Evolutionary conservation across 1,140 invertebrate species (phyloP), one percentile per base, ranked within the genome.

Genomic region (Temnothorax curvispinosus): DNA sequence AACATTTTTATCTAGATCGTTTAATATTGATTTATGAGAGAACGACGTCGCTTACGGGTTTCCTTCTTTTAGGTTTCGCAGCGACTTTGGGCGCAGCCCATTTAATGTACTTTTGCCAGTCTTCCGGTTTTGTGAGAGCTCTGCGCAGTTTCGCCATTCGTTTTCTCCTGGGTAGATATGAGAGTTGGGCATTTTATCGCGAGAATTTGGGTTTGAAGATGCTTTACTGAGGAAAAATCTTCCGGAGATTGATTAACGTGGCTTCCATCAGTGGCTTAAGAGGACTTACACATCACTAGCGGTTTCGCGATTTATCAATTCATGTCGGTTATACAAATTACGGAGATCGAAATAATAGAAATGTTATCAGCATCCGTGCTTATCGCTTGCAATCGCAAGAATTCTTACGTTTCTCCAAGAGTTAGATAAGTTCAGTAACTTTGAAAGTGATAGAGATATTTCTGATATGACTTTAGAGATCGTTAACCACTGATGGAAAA

Each of bases 91-190:
- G 93, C 32, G 38, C 67, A 0, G 94, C 87, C 27, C 27, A 27
- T 27, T 27, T 7, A 94, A 88, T 67, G 81, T 94, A 92, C n/a
- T 87, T 89, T 32, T 93, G 77, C 93, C 92, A 94, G 56, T 94
- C 92, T 18, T 88, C 90, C 3, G 90, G 90, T 81, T 90, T 93
- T 41, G 21, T 52, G 2, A 93, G 77, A 72, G 32, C 81, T 56
- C 60, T 89, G 38, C 76, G 90, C 38, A 93, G 67, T 65, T 92
- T 93, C 75, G 76, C 91, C 81, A 88, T 85, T 86, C 86, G 87
- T 50, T 84, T 88, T 32, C 54, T 69, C 72, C 94, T 94, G 74
- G n/a, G 47, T 72, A 15, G n/a, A 50, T 72, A 15, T 18, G 13
- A 41, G 38, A 86, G 50, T 7, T 8, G 5, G 5, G 21, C 27